These are phyloP conservation scores for Triops longicaudatus DNA, from an alignment of 1,140 invertebrate species.

Conservation along the genomic window DNA sequence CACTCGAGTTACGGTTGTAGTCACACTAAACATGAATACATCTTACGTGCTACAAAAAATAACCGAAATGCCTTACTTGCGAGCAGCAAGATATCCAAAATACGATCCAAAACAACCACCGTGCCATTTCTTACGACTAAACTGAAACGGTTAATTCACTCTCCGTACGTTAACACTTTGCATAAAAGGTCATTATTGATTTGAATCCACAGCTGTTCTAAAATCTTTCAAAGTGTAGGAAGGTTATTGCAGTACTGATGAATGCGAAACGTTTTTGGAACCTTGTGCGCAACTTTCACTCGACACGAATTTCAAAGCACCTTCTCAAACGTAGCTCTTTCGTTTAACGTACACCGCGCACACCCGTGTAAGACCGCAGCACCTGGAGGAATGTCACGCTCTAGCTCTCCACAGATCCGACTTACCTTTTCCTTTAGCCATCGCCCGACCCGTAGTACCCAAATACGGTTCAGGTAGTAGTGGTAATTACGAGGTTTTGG, in stretches of 20 bases:
- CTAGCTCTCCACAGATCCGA: background rate
- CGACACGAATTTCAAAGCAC: background rate
- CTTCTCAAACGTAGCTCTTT: background rate
- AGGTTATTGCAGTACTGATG: background rate
- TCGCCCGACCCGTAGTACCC: background rate
- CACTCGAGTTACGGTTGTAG: too few relatives aligned
- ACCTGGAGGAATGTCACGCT: constrained; percentile 11
- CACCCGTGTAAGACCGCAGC: background rate
- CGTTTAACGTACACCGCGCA: background rate
- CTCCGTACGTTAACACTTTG: background rate
- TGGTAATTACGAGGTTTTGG: constrained; percentile 11
- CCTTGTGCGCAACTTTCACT: background rate
- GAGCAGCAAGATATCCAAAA: constrained; percentile 1
- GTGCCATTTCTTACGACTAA: background rate
- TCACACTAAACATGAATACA: too few relatives aligned
- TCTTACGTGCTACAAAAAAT: too few relatives aligned
- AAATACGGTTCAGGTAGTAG: background rate
- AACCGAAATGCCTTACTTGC: background rate
- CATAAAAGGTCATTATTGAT: background rate
- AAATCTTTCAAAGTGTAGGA: background rate
- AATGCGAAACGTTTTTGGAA: background rate
- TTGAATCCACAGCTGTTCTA: background rate
- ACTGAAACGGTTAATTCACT: background rate
- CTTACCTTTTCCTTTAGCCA: background rate
- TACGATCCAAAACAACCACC: background rate